Evolutionary conservation across 2,888 invertebrate genomes (phyloP).

Genomic region (Tuberolachnus salignus): DNA sequence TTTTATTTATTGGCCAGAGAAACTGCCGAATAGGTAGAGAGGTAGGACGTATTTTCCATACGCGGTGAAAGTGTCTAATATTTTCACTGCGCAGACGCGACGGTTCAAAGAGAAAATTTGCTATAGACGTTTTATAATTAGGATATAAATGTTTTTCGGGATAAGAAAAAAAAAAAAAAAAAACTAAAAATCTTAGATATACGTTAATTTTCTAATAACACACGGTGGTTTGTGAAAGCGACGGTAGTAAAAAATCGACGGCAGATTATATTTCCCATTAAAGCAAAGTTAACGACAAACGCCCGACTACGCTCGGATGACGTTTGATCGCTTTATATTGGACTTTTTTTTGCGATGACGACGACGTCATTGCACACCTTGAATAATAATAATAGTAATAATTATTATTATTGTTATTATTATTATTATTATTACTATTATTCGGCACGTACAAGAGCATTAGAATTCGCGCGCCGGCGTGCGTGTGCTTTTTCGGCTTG

Average conservation of each 20-base stretch:
- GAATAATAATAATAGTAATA: neutral
- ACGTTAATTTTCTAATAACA: constrained; percentile 13
- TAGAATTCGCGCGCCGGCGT: neutral
- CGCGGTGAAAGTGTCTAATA: constrained; percentile 4
- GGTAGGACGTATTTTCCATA: constrained; percentile 4
- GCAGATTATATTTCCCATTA: neutral
- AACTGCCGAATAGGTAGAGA: no score
- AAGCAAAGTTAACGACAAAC: neutral
- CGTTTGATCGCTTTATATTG: neutral
- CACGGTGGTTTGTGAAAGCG: no score
- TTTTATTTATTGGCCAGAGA: no score
- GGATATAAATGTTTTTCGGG: constrained; percentile 18
- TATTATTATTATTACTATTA: no score
- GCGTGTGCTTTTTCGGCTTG: constrained; percentile 4
- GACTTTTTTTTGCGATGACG: constrained; percentile 22
- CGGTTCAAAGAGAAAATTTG: constrained; percentile 30
- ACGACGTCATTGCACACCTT: no score
- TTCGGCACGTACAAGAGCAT: neutral
- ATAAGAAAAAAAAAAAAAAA: neutral
- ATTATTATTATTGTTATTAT: no score
- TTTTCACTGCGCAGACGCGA: constrained; percentile 19
- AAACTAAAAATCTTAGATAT: neutral
- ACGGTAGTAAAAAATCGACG: neutral
- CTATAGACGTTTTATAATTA: constrained; percentile 1
- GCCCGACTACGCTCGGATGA: neutral